A percentile compares a stretch with the other conserved stretches of the same genome.
Conservation (phyloP, 2,888 invertebrate species). For the Oeneis ivallda region DNA sequence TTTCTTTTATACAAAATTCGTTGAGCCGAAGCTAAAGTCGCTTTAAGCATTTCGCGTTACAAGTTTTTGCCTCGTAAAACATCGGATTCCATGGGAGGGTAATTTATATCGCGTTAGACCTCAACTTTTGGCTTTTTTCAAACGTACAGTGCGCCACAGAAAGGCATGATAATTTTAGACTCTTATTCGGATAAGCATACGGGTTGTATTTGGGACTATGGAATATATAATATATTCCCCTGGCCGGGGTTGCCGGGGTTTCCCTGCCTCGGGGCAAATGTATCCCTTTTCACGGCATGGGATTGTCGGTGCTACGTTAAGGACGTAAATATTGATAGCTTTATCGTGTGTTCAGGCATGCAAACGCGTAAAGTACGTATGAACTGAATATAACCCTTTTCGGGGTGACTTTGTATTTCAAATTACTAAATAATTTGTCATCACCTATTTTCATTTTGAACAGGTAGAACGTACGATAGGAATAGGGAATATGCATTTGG, state of each 20-base stretch:
- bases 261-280: conserved; percentile 40
- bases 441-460: background rate
- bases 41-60: conserved; percentile 37
- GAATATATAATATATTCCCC: conserved; percentile 26
- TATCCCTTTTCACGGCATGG: conserved; percentile 47
- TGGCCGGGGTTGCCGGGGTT: conserved; percentile 29
- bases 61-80: conserved; percentile 48
- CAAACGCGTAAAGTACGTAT: conserved; percentile 30
- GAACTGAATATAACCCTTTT: conserved; percentile 29
- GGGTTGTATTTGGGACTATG: conserved; percentile 19
- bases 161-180: conserved; percentile 14
- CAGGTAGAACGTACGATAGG: background rate
- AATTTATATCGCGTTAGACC: conserved; percentile 61
- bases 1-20: conserved; percentile 15
- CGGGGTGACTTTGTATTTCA: conserved; percentile 1
- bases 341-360: conserved; percentile 37
- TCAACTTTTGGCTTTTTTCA: conserved; percentile 42
- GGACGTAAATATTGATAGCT: conserved; percentile 46
- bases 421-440: background rate
- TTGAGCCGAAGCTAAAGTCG: conserved; percentile 13
- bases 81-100: conserved; percentile 38
- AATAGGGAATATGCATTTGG: too few relatives aligned
- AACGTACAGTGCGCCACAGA: conserved; percentile 11
- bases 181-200: conserved; percentile 14
- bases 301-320: conserved; percentile 37